A percentile compares a stretch with the other conserved stretches of the same genome.
Conservation (phyloP, 1,140 invertebrate genomes). For the Mylabris phalerata region DNA sequence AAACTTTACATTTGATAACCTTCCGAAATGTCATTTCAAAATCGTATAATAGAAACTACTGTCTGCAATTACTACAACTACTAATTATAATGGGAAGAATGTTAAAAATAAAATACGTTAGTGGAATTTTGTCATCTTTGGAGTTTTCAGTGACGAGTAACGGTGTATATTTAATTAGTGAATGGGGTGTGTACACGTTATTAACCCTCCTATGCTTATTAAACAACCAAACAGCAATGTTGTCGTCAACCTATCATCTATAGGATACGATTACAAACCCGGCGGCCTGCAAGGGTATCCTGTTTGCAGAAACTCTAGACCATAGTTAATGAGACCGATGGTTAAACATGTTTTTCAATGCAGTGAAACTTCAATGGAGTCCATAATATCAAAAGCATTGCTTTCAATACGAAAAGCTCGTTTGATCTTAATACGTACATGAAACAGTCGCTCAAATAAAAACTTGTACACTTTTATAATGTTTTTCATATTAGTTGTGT, state of each 20-base stretch:
- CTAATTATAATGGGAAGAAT: too few species aligned
- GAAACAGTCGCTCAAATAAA: constrained; percentile 22
- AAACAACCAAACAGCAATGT: constrained; percentile 2
- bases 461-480: constrained; percentile 15
- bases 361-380: constrained; percentile 27
- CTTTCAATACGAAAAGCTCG: constrained; percentile 31
- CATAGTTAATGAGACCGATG: constrained; percentile 32
- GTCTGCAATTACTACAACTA: too few species aligned
- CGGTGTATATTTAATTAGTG: neutral
- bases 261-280: constrained; percentile 14
- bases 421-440: constrained; percentile 32
- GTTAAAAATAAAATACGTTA: too few species aligned
- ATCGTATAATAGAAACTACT: too few species aligned
- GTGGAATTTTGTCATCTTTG: too few species aligned
- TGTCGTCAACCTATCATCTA: neutral
- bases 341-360: constrained; percentile 34
- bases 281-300: constrained; percentile 20
- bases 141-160: too few species aligned
- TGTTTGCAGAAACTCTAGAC: constrained; percentile 29
- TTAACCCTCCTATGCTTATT: constrained; percentile 12
- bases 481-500: constrained; percentile 13
- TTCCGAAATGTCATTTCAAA: too few species aligned
- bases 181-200: constrained; percentile 1
- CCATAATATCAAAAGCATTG: constrained; percentile 28
- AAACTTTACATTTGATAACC: too few species aligned